A percentile compares a stretch with the other conserved stretches of the same genome.
Conservation (phyloP, 2,888 invertebrate genomes). For the Omphaloscelis lunosa region DNA sequence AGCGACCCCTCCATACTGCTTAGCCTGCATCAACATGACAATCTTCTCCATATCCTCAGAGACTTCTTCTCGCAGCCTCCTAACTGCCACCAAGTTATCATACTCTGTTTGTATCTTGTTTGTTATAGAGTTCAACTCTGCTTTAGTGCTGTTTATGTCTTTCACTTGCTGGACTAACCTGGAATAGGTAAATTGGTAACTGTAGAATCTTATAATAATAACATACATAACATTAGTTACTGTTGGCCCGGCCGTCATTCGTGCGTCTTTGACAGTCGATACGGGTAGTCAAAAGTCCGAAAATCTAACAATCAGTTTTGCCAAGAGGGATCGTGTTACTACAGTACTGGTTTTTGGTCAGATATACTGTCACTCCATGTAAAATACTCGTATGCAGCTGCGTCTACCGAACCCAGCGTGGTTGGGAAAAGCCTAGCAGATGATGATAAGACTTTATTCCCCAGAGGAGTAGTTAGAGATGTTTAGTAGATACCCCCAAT, state of each 20-base stretch:
- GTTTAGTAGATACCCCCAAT: neutral
- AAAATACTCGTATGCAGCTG: no score
- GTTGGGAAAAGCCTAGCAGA: no score
- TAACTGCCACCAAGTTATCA: slow-evolving; percentile 95
- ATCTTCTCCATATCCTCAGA: slow-evolving; percentile 94
- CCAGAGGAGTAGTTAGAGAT: no score
- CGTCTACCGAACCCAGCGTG: no score
- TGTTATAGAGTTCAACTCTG: slow-evolving; percentile 90
- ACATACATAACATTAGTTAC: no score
- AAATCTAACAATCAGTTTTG: neutral
- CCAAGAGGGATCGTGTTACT: neutral
- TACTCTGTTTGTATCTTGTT: slow-evolving; percentile 95
- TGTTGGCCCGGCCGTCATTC: neutral
- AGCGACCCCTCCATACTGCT: slow-evolving; percentile 74
- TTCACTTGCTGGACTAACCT: slow-evolving; percentile 95
- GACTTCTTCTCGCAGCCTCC: slow-evolving; percentile 94
- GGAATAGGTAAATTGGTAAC: slow-evolving; percentile 21
- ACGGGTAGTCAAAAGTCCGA: neutral
- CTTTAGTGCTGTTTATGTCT: slow-evolving; percentile 92
- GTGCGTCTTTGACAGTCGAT: neutral
- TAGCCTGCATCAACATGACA: slow-evolving; percentile 93
- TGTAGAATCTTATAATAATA: neutral
- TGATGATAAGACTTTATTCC: no score
- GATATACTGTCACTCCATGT: no score
- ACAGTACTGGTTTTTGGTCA: neutral